Evolutionary conservation across 2,888 invertebrate genomes (phyloP), one percentile per base, ranked within the genome.

Genomic region (Lymantria dispar): DNA sequence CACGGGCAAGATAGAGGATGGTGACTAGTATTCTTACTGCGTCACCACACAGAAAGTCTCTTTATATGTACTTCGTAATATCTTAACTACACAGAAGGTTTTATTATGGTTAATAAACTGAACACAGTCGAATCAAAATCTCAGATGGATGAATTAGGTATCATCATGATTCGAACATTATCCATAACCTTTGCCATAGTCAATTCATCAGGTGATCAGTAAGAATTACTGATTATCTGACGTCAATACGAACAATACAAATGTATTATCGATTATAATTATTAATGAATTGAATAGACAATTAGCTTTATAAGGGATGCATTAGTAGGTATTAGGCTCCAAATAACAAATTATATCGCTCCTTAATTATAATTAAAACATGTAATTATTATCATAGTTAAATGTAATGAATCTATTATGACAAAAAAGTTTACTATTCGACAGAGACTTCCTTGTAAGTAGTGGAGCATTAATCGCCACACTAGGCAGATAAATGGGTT

Each of bases 171-270:
- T 22, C 5, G 8, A 33, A 40, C 30, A 55, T 60, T 64, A 62
- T 52, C 58, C 59, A 62, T 55, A 63, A 49, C 41, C 45, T 39
- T 22, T 47, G 42, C 62, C 61, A 56, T 33, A 58, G 52, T 56
- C 56, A 43, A 38, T 12, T 11, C 47, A 48, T 33, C 57, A 10
- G n/a, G n/a, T n/a, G n/a, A n/a, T n/a, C n/a, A n/a, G n/a, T n/a
- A n/a, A n/a, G n/a, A n/a, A n/a, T 61, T 50, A 47, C 40, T 53
- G 56, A 62, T 45, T 47, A 52, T 48, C 54, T 81, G 80, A 82
- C 81, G 81, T 69, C 76, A 72, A 59, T 52, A 29, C 45, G 66
- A 64, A 82, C 81, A 82, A 82, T 82, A 56, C 73, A 5, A 55
- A 48, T 45, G 47, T 56, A 56, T 58, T 64, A 64, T 66, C 54